These are phyloP conservation scores for Suillia variegata DNA, from an alignment of 2,888 invertebrate genomes.

Conservation along the genomic window DNA sequence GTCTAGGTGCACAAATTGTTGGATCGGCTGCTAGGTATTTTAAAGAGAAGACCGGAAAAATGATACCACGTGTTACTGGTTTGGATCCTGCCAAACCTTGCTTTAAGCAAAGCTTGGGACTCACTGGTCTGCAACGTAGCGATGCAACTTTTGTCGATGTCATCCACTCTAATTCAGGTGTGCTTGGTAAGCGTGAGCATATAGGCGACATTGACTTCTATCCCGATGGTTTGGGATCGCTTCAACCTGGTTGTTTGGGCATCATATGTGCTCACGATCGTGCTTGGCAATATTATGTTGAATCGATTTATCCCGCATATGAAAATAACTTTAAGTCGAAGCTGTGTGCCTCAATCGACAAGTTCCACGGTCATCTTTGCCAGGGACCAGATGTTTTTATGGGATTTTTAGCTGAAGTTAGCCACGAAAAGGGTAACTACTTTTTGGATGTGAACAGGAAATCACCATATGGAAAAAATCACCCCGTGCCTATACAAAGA, in stretches of 20 bases:
- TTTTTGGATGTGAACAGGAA: slow-evolving; percentile 34
- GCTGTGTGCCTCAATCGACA: slow-evolving; percentile 36
- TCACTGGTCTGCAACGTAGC: slow-evolving; percentile 35
- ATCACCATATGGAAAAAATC: slow-evolving; percentile 32
- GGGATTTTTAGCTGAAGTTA: slow-evolving; percentile 34
- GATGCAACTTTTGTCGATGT: slow-evolving; percentile 41
- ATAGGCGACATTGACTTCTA: slow-evolving; percentile 41
- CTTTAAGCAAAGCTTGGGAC: slow-evolving; percentile 35
- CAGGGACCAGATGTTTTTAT: slow-evolving; percentile 27
- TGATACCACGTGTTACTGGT: slow-evolving; percentile 40
- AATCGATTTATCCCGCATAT: slow-evolving; percentile 38
- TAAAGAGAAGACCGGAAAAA: slow-evolving; percentile 27
- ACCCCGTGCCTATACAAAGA: too few species aligned
- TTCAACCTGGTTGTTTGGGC: slow-evolving; percentile 32
- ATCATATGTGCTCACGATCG: slow-evolving; percentile 35
- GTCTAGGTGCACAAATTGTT: too few species aligned
- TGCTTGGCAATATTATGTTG: slow-evolving; percentile 34
- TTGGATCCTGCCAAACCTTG: slow-evolving; percentile 44
- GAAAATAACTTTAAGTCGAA: slow-evolving; percentile 36
- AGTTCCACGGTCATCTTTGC: slow-evolving; percentile 30
- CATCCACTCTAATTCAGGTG: slow-evolving; percentile 39
- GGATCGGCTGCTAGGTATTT: too few species aligned
- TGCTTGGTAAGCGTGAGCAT: slow-evolving; percentile 34
- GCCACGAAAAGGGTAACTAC: slow-evolving; percentile 35
- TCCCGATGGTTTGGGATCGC: slow-evolving; percentile 33